phyloP scores from a whole-genome alignment of 2,797 vertebrate genomes.

The Dipus sagitta region DNA sequence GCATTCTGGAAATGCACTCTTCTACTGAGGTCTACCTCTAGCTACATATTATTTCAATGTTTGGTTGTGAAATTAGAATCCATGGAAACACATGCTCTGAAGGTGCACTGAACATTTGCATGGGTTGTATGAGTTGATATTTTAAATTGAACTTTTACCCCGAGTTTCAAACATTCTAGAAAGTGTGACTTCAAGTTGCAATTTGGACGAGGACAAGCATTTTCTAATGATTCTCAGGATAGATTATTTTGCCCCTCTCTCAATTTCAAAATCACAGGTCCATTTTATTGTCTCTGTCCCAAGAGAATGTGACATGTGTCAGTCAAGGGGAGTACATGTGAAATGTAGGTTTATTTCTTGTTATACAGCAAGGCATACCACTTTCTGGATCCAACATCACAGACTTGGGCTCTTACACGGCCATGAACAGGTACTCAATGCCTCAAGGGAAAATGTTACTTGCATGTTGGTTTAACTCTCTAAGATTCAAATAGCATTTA shows the following conservation, averaged over 20 bases:
- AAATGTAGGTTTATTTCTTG: not conserved
- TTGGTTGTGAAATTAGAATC: not conserved
- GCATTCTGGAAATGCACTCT: not conserved
- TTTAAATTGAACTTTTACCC: not conserved
- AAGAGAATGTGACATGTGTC: not conserved
- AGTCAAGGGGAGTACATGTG: not conserved
- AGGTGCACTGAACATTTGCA: not conserved
- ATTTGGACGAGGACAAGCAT: not conserved
- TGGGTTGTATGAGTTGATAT: not conserved
- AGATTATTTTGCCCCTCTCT: not conserved
- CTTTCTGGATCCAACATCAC: not conserved
- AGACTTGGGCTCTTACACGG: not conserved
- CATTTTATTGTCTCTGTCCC: not conserved
- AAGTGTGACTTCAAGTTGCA: not conserved
- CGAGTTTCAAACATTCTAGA: not conserved
- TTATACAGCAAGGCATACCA: not conserved
- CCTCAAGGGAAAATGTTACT: not conserved
- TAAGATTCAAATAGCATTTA: conserved; percentile 11
- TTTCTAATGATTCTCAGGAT: not conserved
- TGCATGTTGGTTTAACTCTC: not conserved
- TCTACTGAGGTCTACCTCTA: not conserved
- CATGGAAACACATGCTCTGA: not conserved
- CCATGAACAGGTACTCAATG: not conserved
- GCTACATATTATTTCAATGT: not conserved
- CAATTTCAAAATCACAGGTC: not conserved